Base-by-base conservation (phyloP, 2,888 invertebrate genomes). In the Sinelater perroti region DNA sequence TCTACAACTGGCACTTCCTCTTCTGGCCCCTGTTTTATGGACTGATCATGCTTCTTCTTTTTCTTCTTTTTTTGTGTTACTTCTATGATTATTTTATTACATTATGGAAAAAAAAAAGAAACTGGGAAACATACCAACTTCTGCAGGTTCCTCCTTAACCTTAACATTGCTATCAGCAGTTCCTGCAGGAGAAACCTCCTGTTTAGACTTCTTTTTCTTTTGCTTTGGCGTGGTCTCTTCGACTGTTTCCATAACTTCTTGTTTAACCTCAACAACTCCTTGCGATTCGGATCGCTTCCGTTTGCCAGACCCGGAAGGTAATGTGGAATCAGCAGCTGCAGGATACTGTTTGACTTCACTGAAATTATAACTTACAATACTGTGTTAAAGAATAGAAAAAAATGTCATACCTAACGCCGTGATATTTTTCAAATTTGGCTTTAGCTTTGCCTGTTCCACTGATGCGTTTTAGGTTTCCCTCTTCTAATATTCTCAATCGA, bases 391-490 rank as follows among this genome's bases (percentile, higher is more conserved):
- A n/a, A 28, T 28, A 28, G 33, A 21, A n/a, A n/a, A n/a, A n/a
- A n/a, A n/a, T n/a, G n/a, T n/a, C 44, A 70, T 69, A 84, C 88
- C 87, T 87, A 78, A 88, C 88, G 65, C 87, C 87, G 68, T 95
- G 92, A 75, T 97, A 97, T 79, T 95, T 97, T 70, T 97, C 95
- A 74, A 95, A 94, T 75, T 92, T 93, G 1, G 91, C 90, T 72
- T 91, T 90, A 1, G 89, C 89, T 75, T 93, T 96, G 8, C 91
- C 93, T 0, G 93, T 91, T 1, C 96, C 97, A 67, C 94, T 94
- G 58, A 97, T 85, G 71, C 88, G 85, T 44, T 86, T 84, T 46
- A 90, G 72, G 77, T 92, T 91, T 0, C 93, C 94, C 72, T 94
- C 93, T 75, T 97, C 95, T 35, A 97, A 81, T 60, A 94, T 72